phyloP scores from a whole-genome alignment of 2,888 invertebrate species.

The Leistus spinibarbis region DNA sequence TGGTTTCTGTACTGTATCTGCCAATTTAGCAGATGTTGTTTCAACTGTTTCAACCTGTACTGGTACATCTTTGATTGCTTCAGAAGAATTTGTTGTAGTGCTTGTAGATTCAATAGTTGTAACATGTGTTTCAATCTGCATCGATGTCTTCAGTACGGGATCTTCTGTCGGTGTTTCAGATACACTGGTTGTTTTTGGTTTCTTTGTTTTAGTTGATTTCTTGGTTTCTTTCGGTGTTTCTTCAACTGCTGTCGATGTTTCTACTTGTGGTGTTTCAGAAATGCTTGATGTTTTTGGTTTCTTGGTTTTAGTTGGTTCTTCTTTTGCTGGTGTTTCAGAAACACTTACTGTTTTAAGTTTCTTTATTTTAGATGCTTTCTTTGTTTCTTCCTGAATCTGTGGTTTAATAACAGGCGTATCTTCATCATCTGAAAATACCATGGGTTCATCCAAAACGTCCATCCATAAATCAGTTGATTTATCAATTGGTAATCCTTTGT shows the following conservation, averaged over 20 bases:
- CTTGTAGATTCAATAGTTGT: background rate
- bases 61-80: background rate
- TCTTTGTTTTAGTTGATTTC: constrained; percentile 36
- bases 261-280: background rate
- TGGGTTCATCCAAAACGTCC: constrained; percentile 48
- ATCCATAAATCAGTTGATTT: constrained; percentile 50
- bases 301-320: background rate
- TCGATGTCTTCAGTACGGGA: background rate
- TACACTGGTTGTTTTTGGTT: constrained; percentile 43
- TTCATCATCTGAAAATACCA: constrained; percentile 42
- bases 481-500: constrained; percentile 43
- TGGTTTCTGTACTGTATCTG: background rate
- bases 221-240: constrained; percentile 41
- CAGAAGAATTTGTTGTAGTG: background rate
- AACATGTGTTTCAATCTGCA: background rate
- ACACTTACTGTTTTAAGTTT: constrained; percentile 44
- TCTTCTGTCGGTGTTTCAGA: constrained; percentile 37
- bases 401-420: background rate
- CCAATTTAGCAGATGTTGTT: background rate
- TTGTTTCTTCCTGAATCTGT: background rate
- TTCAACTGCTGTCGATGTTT: constrained; percentile 44
- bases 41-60: background rate
- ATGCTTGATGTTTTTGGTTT: background rate
- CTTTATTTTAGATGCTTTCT: constrained; percentile 30
- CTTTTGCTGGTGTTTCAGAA: constrained; percentile 30